Evolutionary conservation across 2,113 vertebrate species (phyloP).

Genomic region (Mellivora capensis): DNA sequence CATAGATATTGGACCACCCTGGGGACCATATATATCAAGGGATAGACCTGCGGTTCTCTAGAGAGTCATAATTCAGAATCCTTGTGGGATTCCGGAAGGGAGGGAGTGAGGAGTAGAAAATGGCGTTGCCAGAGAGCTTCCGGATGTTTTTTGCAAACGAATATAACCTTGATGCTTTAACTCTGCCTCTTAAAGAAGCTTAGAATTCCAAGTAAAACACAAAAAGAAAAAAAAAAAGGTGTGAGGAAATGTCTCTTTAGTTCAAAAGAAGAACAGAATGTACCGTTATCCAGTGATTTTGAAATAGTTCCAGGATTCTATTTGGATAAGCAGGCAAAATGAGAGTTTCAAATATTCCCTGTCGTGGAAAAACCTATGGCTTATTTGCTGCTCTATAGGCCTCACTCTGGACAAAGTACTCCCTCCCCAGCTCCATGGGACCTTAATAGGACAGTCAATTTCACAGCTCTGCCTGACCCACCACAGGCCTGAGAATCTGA

Average conservation of each 20-base stretch:
- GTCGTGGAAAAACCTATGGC: background rate
- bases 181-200: background rate
- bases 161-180: background rate
- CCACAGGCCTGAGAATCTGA: background rate
- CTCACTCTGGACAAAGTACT: background rate
- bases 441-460: background rate
- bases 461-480: background rate
- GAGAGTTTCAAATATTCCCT: background rate
- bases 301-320: background rate
- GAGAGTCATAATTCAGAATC: background rate
- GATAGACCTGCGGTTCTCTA: background rate
- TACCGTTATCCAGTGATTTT: background rate
- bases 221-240: background rate
- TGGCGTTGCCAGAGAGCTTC: background rate
- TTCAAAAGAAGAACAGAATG: constrained; percentile 3
- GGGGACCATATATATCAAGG: background rate
- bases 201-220: background rate
- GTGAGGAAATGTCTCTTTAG: constrained; percentile 10
- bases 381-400: background rate
- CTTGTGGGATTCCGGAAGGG: background rate
- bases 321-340: background rate
- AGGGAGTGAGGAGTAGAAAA: background rate
- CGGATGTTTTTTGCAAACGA: background rate
- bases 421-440: background rate
- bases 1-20: background rate